Evolutionary conservation across 2,797 vertebrate genomes (phyloP).

Genomic region (Sternotherus odoratus): DNA sequence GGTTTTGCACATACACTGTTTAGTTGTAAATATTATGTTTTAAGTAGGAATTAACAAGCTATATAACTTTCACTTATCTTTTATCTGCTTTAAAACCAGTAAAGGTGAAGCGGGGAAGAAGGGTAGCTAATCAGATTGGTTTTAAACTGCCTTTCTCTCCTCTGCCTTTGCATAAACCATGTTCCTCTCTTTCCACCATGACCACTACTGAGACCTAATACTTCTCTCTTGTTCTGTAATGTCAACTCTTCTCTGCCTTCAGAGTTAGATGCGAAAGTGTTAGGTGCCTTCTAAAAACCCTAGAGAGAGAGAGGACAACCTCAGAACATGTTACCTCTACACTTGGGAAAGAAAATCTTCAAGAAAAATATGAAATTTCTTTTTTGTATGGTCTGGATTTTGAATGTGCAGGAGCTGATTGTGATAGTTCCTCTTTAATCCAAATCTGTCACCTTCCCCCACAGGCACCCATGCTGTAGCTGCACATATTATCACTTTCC

Average conservation of each 20-base stretch:
- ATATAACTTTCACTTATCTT: background rate
- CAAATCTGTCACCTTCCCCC: background rate
- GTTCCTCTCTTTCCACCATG: background rate
- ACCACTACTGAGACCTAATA: background rate
- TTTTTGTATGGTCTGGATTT: background rate
- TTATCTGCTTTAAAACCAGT: background rate
- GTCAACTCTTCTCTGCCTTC: background rate
- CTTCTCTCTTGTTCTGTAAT: background rate
- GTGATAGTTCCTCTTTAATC: background rate
- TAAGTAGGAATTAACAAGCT: background rate
- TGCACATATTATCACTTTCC: background rate
- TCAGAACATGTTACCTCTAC: background rate
- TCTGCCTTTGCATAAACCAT: background rate
- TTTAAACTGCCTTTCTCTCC: background rate
- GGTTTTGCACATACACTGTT: background rate
- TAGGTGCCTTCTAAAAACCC: background rate
- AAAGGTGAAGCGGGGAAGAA: background rate
- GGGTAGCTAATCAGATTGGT: background rate
- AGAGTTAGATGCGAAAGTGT: background rate
- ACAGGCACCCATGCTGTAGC: too few relatives aligned
- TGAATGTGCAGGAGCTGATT: background rate
- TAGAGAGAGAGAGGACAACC: background rate
- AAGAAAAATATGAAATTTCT: background rate
- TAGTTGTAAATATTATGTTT: background rate
- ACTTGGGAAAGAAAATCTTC: background rate